These are phyloP conservation scores for Lasioglossum zephyrum DNA, from an alignment of 2,888 invertebrate species.

Conservation along the genomic window DNA sequence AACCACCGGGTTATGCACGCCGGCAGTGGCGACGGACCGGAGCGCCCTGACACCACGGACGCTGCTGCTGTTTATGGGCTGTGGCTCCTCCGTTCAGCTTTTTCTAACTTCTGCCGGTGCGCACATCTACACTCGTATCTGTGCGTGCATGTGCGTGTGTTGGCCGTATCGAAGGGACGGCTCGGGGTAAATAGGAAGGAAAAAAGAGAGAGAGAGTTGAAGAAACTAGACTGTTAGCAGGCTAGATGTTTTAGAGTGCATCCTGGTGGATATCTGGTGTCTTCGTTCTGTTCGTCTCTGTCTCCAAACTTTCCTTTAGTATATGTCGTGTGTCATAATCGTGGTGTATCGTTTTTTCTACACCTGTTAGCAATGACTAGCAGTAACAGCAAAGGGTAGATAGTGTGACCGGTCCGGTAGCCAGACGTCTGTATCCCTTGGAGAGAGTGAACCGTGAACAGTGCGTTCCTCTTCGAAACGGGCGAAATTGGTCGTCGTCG, in stretches of 20 bases:
- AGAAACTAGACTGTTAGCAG: neutral
- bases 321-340: neutral
- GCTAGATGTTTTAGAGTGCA: neutral
- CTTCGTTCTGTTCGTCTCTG: slow-evolving; percentile 22
- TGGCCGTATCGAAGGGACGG: neutral
- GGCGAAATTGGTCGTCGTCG: neutral
- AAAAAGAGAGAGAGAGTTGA: neutral
- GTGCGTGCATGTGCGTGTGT: slow-evolving; percentile 8
- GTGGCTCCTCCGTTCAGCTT: slow-evolving; percentile 48
- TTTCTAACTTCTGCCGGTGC: slow-evolving; percentile 17
- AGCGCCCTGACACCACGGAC: slow-evolving; percentile 69
- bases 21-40: slow-evolving; percentile 74
- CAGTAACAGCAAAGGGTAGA: neutral
- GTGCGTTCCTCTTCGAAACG: neutral
- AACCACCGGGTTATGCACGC: slow-evolving; percentile 78
- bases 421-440: neutral
- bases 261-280: neutral
- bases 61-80: slow-evolving; percentile 51
- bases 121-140: slow-evolving; percentile 36
- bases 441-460: neutral
- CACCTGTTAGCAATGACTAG: slow-evolving; percentile 1
- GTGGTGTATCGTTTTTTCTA: slow-evolving; percentile 4
- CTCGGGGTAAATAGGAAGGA: neutral
- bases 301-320: neutral
- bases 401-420: neutral